phyloP scores from a whole-genome alignment of 2,113 vertebrate genomes.

The Nothocercus nigrocapillus region DNA sequence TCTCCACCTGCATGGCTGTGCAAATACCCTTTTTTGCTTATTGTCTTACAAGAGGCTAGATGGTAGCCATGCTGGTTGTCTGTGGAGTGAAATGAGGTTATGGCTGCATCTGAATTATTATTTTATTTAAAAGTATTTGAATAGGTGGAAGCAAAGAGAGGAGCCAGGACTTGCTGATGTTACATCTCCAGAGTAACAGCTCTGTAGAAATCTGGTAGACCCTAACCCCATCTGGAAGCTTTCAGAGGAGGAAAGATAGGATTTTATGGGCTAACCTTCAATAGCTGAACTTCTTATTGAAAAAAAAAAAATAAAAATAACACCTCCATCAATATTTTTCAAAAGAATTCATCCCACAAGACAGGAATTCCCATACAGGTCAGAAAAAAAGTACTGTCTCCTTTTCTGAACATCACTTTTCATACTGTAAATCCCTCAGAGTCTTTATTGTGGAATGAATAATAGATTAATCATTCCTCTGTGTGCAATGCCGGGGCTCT shows the following conservation, averaged over 20 bases:
- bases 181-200: not conserved
- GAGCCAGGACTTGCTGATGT: not conserved
- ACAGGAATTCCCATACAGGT: slow-evolving; percentile 44
- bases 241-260: not conserved
- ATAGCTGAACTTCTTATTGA: not conserved
- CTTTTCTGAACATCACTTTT: slow-evolving; percentile 53
- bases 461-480: slow-evolving; percentile 72
- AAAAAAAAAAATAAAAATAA: not conserved
- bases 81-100: not conserved
- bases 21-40: not conserved
- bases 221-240: not conserved
- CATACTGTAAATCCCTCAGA: slow-evolving; percentile 49
- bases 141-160: not conserved
- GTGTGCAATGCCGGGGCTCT: slow-evolving; percentile 27
- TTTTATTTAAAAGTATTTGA: not conserved
- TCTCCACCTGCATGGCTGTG: not conserved
- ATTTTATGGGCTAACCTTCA: not conserved
- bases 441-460: slow-evolving; percentile 65
- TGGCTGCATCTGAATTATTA: not conserved
- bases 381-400: not conserved
- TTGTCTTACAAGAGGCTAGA: not conserved
- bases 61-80: not conserved
- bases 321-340: not conserved
- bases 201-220: not conserved
- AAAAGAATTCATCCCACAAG: slow-evolving; percentile 48